Base-by-base conservation (phyloP, 2,888 invertebrate genomes). In the Liopterus haemorrhoidalis region DNA sequence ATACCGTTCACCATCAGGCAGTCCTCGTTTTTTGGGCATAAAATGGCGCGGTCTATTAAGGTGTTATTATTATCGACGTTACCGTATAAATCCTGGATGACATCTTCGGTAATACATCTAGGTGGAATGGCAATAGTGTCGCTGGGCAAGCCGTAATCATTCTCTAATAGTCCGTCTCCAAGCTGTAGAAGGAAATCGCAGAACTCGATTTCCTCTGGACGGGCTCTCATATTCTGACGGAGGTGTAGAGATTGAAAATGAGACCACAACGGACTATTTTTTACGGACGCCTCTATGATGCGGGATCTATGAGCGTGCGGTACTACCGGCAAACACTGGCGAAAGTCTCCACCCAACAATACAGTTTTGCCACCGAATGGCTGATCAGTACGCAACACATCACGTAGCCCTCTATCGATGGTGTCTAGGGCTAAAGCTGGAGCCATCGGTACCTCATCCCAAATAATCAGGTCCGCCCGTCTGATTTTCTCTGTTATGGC, bases 321-420 rank as follows among this genome's bases (percentile, higher is more conserved):
- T 1, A 14, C 43, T 6, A 43, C 36, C 2, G 43, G 43, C 2
- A 43, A 9, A 8, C 35, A 20, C 27, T 43, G 36, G 19, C 32
- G 30, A n/a, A 42, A 20, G 33, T 35, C 42, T 9, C 33, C 41
- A 2, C 32, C 33, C 8, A 41, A 33, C 2, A 32, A 16, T 22
- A 41, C 14, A 6, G 22, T 15, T 11, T 41, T 41, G 18, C 41
- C 41, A 4, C 41, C 24, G 24, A 41, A 41, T 16, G 41, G 42
- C 18, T 35, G 33, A 8, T n/a, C 4, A 28, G 33, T 27, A 4
- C 3, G 9, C 19, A 27, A 27, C 5, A 42, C 19, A 21, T 42
- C 42, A 15, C 21, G 33, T 3, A 41, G 25, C 9, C 31, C 30
- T 2, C 14, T 5, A 24, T 41, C 33, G 8, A 41, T 25, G 3